Base-by-base conservation (phyloP, 2,888 invertebrate genomes). In the Caradrina clavipalpis region DNA sequence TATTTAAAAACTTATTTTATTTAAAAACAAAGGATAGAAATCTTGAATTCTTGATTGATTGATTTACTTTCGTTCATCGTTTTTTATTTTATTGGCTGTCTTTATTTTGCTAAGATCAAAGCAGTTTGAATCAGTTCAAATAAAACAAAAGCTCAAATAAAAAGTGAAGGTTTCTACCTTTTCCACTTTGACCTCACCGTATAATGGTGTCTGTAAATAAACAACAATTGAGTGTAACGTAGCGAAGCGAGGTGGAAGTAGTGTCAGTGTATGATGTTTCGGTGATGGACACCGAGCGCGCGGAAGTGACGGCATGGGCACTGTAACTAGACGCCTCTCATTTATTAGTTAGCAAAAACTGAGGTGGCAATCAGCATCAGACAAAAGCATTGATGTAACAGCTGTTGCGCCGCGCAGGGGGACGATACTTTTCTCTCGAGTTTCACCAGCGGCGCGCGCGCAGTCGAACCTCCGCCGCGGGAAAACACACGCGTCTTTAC, bases 351-450 rank as follows among this genome's bases (percentile, higher is more conserved):
- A 87, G 86, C 86, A 88, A 90, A 89, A 88, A 88, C 80, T 61
- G 79, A 78, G 81, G 75, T 62, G 82, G 65, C 80, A 83, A 89
- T 88, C 87, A 90, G 89, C 87, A 87, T 82, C 82, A 86, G 85
- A 87, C 81, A 87, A 90, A 88, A 89, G 82, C 88, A 91, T 92
- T 94, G 94, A 95, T 95, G 95, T 95, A 95, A 95, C 91, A 88
- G 85, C 88, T 87, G 87, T 73, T 80, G 80, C 81, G 84, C 84
- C 82, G 88, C 82, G 88, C 84, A 82, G 87, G 86, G 89, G 91
- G 91, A 90, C 90, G 89, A 85, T 88, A 91, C 94, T 92, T 95
- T 95, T 95, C 95, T 94, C 94, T 92, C 81, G 89, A 94, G 94
- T 95, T 95, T 95, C 95, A 91, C 95, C 86, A 76, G 70, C 76